A percentile compares a stretch with the other conserved stretches of the same genome.
Conservation (phyloP, 2,113 vertebrate genomes). For the Nicator chloris region DNA sequence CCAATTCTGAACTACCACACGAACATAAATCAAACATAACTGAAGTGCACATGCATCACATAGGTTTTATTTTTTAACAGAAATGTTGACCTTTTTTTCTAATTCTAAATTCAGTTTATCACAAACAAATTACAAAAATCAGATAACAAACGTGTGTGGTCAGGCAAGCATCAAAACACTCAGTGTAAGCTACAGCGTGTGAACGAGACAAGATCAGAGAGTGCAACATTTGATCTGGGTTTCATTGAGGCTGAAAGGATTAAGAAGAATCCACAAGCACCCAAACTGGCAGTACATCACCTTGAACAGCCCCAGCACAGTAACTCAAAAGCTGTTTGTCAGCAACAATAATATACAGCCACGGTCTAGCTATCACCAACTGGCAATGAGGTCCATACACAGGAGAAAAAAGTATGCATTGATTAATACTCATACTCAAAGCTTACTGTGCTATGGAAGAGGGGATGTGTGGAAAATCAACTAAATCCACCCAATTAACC, state of each 20-base stretch:
- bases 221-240: not conserved
- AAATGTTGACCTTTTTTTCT: not conserved
- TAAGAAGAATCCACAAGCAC: not conserved
- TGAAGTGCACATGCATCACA: not conserved
- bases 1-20: not conserved
- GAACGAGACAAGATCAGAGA: not conserved
- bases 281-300: not conserved
- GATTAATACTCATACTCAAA: not conserved
- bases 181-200: not conserved
- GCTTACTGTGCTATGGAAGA: not conserved
- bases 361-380: not conserved
- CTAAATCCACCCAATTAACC: not conserved
- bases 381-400: fast-evolving
- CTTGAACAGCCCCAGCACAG: not conserved
- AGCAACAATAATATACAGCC: not conserved
- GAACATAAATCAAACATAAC: not conserved
- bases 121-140: not conserved
- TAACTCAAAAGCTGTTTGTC: not conserved
- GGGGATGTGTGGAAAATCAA: not conserved
- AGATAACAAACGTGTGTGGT: not conserved
- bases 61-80: not conserved
- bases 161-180: not conserved
- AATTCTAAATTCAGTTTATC: not conserved
- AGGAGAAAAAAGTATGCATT: not conserved
- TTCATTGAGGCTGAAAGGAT: not conserved